A percentile compares a stretch with the other conserved stretches of the same genome.
Evolutionary conservation across 1,140 invertebrate species (phyloP).

Genomic region (Drosophila kanapiae): DNA sequence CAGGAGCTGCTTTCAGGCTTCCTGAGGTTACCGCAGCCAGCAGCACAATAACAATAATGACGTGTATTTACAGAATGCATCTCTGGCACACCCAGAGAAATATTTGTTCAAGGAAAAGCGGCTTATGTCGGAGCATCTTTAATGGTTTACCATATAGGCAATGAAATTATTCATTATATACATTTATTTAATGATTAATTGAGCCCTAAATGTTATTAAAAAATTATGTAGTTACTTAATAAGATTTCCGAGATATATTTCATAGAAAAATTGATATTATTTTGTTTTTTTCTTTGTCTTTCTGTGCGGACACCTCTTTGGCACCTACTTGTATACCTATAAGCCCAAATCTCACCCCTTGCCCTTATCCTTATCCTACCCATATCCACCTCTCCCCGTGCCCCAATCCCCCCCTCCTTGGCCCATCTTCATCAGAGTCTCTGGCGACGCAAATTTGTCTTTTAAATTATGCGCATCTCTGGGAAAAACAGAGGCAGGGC

Average conservation of each 20-base stretch:
- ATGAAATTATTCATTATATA: not conserved
- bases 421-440: slow-evolving; percentile 23
- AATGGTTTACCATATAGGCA: not conserved
- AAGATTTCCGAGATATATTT: not conserved
- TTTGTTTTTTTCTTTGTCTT: not conserved
- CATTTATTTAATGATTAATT: not conserved
- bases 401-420: not conserved
- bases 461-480: slow-evolving; percentile 79
- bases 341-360: not conserved
- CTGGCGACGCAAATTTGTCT: slow-evolving; percentile 67
- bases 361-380: not conserved
- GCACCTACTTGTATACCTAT: not conserved
- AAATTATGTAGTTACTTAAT: not conserved
- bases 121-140: not conserved
- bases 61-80: slow-evolving; percentile 73
- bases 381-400: not conserved
- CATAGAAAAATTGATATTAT: not conserved
- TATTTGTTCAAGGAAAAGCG: not conserved
- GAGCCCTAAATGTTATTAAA: not conserved
- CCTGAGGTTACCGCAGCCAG: slow-evolving; percentile 29
- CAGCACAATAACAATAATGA: slow-evolving; percentile 69
- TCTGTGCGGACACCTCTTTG: not conserved
- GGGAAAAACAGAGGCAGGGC: slow-evolving; percentile 5
- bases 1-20: slow-evolving; percentile 1
- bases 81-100: not conserved